Conservation (phyloP, 1,140 invertebrate genomes). For the honey bee (Apis mellifera) region Amel_HAv3.1 CM009933.2:8050501-8051000, state of each 20-base stretch:
- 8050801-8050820: neutral
- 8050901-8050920: neutral
- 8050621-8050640: constrained; percentile 87
- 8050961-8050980: neutral
- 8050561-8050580: constrained; percentile 84
- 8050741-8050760: neutral
- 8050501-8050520: constrained; percentile 90
- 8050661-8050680: constrained; percentile 75
- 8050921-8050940: neutral
- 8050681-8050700: constrained; percentile 59
- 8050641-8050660: constrained; percentile 69
- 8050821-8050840: neutral
- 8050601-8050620: constrained; percentile 89
- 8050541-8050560: constrained; percentile 92
- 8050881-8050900: neutral
- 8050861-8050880: neutral
- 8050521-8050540: constrained; percentile 92
- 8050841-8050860: neutral
- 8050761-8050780: neutral
- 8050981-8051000: neutral
- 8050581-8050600: constrained; percentile 88
- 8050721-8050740: neutral
- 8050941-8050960: neutral
- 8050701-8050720: neutral
- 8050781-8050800: neutral